phyloP scores from a whole-genome alignment of 2,888 invertebrate species.

The Synergus japonicus region DNA sequence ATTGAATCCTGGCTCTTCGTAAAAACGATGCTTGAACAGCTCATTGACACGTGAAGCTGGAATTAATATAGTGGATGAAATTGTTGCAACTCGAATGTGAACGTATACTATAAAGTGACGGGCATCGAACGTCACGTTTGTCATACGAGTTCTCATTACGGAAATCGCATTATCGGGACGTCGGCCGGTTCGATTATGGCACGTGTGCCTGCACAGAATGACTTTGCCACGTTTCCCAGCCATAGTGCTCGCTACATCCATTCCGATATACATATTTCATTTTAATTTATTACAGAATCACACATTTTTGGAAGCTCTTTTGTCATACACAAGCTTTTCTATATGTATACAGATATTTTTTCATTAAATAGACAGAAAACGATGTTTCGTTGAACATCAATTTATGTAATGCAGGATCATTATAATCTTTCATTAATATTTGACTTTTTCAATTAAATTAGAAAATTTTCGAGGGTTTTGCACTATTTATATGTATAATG shows the following conservation, averaged over 20 bases:
- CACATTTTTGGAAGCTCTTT: neutral
- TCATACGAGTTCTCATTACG: constrained; percentile 40
- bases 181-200: constrained; percentile 36
- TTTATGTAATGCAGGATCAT: neutral
- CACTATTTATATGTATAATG: neutral
- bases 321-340: neutral
- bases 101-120: constrained; percentile 25
- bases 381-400: neutral
- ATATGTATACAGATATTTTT: neutral
- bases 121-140: constrained; percentile 33
- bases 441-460: neutral
- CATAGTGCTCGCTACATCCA: neutral
- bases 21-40: constrained; percentile 12
- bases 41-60: constrained; percentile 22
- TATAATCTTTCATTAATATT: neutral
- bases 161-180: constrained; percentile 36
- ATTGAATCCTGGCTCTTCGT: constrained; percentile 19
- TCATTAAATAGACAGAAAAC: neutral
- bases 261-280: neutral
- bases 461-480: neutral
- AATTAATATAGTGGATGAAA: constrained; percentile 38
- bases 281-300: constrained; percentile 2
- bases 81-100: constrained; percentile 29
- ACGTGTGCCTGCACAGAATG: constrained; percentile 33
- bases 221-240: constrained; percentile 33